A percentile compares a stretch with the other conserved stretches of the same genome.
These are phyloP conservation scores for Meiosimyza platycephala DNA, from an alignment of 2,888 invertebrate species.

Conservation along the genomic window DNA sequence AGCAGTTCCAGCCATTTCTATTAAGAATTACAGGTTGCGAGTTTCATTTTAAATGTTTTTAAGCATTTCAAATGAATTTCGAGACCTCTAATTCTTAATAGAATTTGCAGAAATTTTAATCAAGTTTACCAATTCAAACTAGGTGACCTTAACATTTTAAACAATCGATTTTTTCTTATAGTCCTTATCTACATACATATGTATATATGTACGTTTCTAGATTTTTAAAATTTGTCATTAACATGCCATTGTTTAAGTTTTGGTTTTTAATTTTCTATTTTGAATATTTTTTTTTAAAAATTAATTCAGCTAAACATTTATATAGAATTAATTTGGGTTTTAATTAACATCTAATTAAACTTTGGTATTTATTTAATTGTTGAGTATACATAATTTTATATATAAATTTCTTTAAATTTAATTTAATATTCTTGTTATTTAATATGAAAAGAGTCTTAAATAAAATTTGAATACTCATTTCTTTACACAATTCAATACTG, in stretches of 20 bases:
- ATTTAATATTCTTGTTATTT: neutral
- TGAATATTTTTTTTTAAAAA: neutral
- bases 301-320: conserved; percentile 24
- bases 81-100: too few relatives aligned
- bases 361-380: neutral
- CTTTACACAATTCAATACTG: neutral
- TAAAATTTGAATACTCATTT: neutral
- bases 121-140: too few relatives aligned
- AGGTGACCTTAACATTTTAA: too few relatives aligned
- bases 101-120: too few relatives aligned
- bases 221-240: neutral
- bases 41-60: too few relatives aligned
- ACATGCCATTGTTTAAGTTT: conserved; percentile 11
- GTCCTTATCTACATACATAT: neutral
- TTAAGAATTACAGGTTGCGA: too few relatives aligned
- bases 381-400: neutral
- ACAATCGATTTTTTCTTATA: too few relatives aligned
- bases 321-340: neutral
- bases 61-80: too few relatives aligned
- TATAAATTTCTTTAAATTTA: neutral
- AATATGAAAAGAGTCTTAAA: neutral
- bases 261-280: neutral
- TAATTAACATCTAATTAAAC: neutral
- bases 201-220: neutral
- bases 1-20: too few relatives aligned